Base-by-base conservation (phyloP, 1,140 invertebrate genomes). In the Monomorium pharaonis region DNA sequence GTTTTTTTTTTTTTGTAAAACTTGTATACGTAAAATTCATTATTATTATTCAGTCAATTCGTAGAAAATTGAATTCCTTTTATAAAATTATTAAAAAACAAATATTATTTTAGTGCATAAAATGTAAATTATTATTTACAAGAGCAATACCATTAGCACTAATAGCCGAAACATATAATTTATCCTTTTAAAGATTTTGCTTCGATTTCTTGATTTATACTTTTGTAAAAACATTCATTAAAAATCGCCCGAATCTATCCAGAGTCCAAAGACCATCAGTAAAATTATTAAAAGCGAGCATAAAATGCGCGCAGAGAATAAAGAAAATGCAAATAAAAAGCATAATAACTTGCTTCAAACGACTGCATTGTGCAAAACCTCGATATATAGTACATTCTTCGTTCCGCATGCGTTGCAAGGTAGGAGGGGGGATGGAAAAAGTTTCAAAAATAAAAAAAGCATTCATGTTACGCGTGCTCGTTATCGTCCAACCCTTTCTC, bases 401-500 rank as follows among this genome's bases (percentile, higher is more conserved):
- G 63, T 56, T 69, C 33, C 77, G 51, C 37, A n/a, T 72, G 24
- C 44, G 67, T 72, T 83, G 51, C 44, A 24, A n/a, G n/a, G n/a
- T n/a, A n/a, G n/a, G n/a, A n/a, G n/a, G 44, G 14, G 51, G n/a
- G 37, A 5, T 72, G 65, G 78, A 83, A 74, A 84, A 77, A 77
- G 81, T 84, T 77, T 60, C 18, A 75, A 84, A 84, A 84, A 84
- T 84, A 77, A 62, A 69, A 84, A 84, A 77, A 67, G 47, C 44
- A 63, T 62, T 84, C 72, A 63, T 56, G 72, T 76, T 77, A 51
- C 60, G 81, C 44, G 72, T 77, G 72, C 81, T 77, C 60, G 81
- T 84, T 84, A 84, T 84, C 81, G 81, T 84, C 44, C 54, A 84
- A 77, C 54, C 44, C 58, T 77, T 84, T 63, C 58, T 77, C 81